Conservation (phyloP, 2,888 invertebrate genomes). For the Eledona agricola region DNA sequence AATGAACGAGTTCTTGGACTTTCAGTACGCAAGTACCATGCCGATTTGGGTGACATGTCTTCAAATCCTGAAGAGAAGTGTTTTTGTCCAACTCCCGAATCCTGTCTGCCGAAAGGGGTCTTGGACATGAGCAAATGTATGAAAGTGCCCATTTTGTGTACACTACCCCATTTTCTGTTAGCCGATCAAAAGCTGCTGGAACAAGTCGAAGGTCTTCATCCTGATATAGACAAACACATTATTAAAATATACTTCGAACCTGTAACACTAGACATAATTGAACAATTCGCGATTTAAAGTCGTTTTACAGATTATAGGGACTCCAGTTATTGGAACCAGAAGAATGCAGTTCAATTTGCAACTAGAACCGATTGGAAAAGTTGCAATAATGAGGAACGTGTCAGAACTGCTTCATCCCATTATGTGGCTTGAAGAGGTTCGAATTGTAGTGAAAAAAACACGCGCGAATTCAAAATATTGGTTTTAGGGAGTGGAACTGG, state of each 20-base stretch:
- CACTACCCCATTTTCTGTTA: constrained; percentile 81
- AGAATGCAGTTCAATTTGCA: constrained; percentile 74
- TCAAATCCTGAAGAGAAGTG: constrained; percentile 65
- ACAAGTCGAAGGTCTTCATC: constrained; percentile 71
- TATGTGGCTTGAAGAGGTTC: constrained; percentile 68
- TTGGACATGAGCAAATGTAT: constrained; percentile 74
- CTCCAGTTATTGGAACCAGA: constrained; percentile 71
- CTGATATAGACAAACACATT: constrained; percentile 74
- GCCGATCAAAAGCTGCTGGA: constrained; percentile 63
- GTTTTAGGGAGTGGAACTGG: constrained; percentile 65
- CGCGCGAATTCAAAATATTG: background rate
- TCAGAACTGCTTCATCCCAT: constrained; percentile 70
- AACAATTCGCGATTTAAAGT: background rate
- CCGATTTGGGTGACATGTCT: constrained; percentile 75
- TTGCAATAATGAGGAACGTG: constrained; percentile 69
- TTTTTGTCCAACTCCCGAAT: constrained; percentile 66
- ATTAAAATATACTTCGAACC: constrained; percentile 82
- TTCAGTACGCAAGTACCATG: constrained; percentile 71
- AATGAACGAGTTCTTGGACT: constrained; percentile 72
- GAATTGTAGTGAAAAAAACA: background rate
- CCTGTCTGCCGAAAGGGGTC: constrained; percentile 76
- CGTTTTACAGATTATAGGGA: constrained; percentile 14
- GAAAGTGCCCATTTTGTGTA: constrained; percentile 76
- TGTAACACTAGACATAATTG: too few relatives aligned
- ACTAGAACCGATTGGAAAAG: constrained; percentile 67